Evolutionary conservation across 2,888 invertebrate genomes (phyloP), one percentile per base, ranked within the genome.

Genomic region (Gryllus longicercus): DNA sequence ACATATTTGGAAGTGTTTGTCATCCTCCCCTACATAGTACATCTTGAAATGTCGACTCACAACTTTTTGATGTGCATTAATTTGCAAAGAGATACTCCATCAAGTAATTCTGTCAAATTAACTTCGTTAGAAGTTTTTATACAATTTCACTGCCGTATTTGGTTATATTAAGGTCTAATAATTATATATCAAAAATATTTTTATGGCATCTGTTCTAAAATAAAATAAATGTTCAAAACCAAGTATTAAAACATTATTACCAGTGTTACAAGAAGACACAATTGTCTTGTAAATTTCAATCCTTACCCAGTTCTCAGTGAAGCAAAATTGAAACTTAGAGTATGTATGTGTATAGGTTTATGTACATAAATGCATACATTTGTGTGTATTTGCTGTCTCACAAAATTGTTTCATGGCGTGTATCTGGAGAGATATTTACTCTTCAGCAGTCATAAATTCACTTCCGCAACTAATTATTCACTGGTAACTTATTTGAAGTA

Each of bases 291-390:
- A 63, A 63, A 63, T n/a, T 18, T 63, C 63, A 63, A 63, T 18
- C 63, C 63, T n/a, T 63, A 63, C 63, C 63, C n/a, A 63, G 38
- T 38, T 38, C 38, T 38, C 38, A 38, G 38, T 63, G 63, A 63
- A 63, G n/a, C 14, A 18, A 63, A 63, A 63, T 63, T 63, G 14
- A n/a, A 18, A 18, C 63, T 63, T 63, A 63, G n/a, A 18, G 63
- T 63, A n/a, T 63, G 63, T 63, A 63, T 63, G 63, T 63, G 63
- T 63, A 63, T 63, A n/a, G 63, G n/a, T 63, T 63, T 63, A 63
- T 63, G 63, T 63, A 63, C 12, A 38, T 38, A 38, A 38, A 38
- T 38, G 8, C 38, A 38, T 38, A 38, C 38, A 38, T 63, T 63
- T 63, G 63, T 63, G n/a, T 18, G 63, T 18, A 63, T 63, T 14